Evolutionary conservation across 2,888 invertebrate species (phyloP).

Genomic region (Scrobipalpa atriplicella): DNA sequence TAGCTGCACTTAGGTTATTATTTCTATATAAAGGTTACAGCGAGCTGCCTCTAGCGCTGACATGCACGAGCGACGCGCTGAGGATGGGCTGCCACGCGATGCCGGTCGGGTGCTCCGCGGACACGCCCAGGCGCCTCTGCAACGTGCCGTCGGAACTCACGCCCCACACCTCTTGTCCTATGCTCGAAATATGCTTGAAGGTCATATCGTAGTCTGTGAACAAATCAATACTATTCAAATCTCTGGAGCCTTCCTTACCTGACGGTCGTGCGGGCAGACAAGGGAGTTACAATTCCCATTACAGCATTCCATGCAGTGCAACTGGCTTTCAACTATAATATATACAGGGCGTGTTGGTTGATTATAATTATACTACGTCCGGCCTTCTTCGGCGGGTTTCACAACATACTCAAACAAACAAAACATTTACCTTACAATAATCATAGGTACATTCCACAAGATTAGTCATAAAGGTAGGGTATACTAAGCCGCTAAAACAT

Average conservation of each 20-base stretch:
- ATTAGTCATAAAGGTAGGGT: slow-evolving; percentile 19
- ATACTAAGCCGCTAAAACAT: slow-evolving; percentile 3
- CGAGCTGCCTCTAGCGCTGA: slow-evolving; percentile 59
- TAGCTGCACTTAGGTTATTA: neutral
- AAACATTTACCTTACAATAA: neutral
- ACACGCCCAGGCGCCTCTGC: slow-evolving; percentile 89
- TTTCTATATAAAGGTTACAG: slow-evolving; percentile 38
- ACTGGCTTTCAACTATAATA: neutral
- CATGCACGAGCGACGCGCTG: slow-evolving; percentile 67
- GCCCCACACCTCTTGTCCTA: slow-evolving; percentile 89
- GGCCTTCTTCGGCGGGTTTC: neutral
- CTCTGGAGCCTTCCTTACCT: neutral
- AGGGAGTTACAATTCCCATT: neutral
- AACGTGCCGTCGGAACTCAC: slow-evolving; percentile 87
- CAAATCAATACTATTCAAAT: slow-evolving; percentile 1
- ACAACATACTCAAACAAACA: neutral
- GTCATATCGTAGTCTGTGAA: slow-evolving; percentile 69
- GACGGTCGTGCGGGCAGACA: neutral
- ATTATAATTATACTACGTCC: neutral
- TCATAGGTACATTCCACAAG: neutral
- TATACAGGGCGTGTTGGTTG: slow-evolving; percentile 5
- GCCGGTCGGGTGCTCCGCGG: slow-evolving; percentile 87
- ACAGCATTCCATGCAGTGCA: slow-evolving; percentile 5
- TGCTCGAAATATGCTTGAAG: slow-evolving; percentile 88
- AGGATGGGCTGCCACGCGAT: slow-evolving; percentile 90